These are phyloP conservation scores for Gymnocephalus cernua DNA, from an alignment of 2,113 vertebrate genomes.

Conservation along the genomic window DNA sequence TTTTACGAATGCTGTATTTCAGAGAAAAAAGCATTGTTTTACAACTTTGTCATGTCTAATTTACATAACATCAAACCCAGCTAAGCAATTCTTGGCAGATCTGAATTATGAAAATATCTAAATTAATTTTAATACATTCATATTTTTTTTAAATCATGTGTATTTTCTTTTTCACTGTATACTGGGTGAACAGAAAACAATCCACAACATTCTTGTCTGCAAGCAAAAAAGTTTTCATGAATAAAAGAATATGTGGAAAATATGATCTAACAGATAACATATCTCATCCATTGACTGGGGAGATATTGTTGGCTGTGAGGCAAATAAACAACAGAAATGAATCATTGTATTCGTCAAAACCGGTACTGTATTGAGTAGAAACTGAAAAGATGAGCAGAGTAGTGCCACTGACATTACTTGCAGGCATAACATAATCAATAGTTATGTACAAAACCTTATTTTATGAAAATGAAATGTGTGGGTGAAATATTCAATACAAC, in stretches of 20 bases:
- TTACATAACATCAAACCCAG: slow-evolving; percentile 27
- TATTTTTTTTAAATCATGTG: neutral
- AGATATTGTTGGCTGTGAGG: slow-evolving; percentile 30
- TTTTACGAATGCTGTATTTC: slow-evolving; percentile 28
- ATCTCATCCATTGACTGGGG: slow-evolving; percentile 18
- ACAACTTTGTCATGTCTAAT: slow-evolving; percentile 22
- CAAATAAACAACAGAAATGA: slow-evolving; percentile 49
- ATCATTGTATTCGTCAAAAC: slow-evolving; percentile 25
- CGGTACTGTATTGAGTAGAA: neutral
- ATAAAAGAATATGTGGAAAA: slow-evolving; percentile 23
- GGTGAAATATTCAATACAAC: slow-evolving; percentile 15
- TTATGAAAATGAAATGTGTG: slow-evolving; percentile 22
- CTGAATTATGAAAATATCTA: slow-evolving; percentile 9
- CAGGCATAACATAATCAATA: slow-evolving; percentile 11
- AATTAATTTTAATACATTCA: too few species aligned
- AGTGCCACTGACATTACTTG: slow-evolving; percentile 6
- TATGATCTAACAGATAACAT: slow-evolving; percentile 17
- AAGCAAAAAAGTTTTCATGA: slow-evolving; percentile 21
- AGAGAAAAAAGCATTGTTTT: neutral
- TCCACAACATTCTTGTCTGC: neutral
- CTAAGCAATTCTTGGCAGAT: slow-evolving; percentile 5
- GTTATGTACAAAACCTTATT: neutral
- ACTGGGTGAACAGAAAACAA: neutral
- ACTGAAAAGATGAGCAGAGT: neutral
- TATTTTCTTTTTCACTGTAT: slow-evolving; percentile 1